Evolutionary conservation across 2,113 vertebrate species (phyloP), one percentile per base, ranked within the genome.

Genomic region (Psittacula cyanocephala): DNA sequence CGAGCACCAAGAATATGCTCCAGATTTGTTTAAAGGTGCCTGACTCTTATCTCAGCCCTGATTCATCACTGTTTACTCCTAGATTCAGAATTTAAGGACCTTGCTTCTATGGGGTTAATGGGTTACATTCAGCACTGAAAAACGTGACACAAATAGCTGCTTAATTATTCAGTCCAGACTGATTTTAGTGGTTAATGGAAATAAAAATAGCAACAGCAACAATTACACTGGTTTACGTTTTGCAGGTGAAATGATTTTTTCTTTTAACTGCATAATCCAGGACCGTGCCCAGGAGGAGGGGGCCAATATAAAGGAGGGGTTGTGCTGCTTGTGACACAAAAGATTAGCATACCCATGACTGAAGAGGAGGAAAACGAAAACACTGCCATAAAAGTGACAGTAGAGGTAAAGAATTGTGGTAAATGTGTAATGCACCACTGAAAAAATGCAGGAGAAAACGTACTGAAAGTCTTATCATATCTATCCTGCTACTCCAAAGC

Each of bases 361-460:
- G 68, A 91, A 91, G 44, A 86, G 70, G 44, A 89, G 70, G 39
- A 88, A 82, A 88, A 94, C 44, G 74, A 82, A 96, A 94, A 91
- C 64, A 70, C 25, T 69, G 82, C 89, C 65, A 86, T 93, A 96
- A 94, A 94, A 91, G 76, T 94, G 91, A 92, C 95, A 96, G 82
- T 13, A 44, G 85, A 92, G 62, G 72, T 91, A 63, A 97, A 93
- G 77, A 91, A 96, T 84, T 84, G 77, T 71, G 27, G 86, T 79
- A 65, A 71, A 76, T 87, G 57, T 87, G 65, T 89, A 94, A 92
- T 69, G 62, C 69, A 63, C 52, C 52, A 37, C 88, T 79, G 59
- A 92, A 94, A 92, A 91, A 53, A 96, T 37, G 65, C 82, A 67
- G 80, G 76, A 72, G 65, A 87, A 96, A 95, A 76, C 74, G 88